A percentile compares a stretch with the other conserved stretches of the same genome.
phyloP scores from a whole-genome alignment of 2,888 invertebrate species.

The Gymnoscelis rufifasciata region DNA sequence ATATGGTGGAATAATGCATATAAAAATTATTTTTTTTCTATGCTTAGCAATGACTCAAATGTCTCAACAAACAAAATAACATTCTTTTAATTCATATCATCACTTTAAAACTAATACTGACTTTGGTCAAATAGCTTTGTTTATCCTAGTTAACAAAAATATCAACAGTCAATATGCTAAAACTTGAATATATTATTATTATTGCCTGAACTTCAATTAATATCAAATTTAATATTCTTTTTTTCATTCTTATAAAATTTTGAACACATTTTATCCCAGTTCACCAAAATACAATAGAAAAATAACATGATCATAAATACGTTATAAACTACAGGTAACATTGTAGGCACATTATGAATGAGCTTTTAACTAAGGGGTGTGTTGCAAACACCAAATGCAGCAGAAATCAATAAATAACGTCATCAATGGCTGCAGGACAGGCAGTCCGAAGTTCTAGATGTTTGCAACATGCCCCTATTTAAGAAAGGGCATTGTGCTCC shows the following conservation, averaged over 20 bases:
- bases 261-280: conserved; percentile 73
- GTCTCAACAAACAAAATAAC: conserved; percentile 61
- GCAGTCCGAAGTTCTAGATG: too few species aligned
- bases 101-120: conserved; percentile 77
- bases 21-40: conserved; percentile 47
- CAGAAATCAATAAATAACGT: too few species aligned
- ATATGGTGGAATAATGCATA: conserved; percentile 70
- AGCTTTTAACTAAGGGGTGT: conserved; percentile 61
- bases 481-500: conserved; percentile 16
- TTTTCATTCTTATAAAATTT: conserved; percentile 58
- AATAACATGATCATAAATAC: conserved; percentile 56
- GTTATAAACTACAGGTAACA: conserved; percentile 75
- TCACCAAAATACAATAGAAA: conserved; percentile 53
- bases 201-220: conserved; percentile 72
- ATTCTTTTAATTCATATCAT: conserved; percentile 52
- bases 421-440: too few species aligned
- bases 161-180: conserved; percentile 76
- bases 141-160: conserved; percentile 72
- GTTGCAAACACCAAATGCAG: conserved; percentile 11
- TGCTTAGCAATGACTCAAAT: conserved; percentile 64
- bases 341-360: conserved; percentile 76
- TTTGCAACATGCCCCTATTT: not conserved
- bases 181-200: conserved; percentile 63
- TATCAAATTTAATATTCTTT: conserved; percentile 51
- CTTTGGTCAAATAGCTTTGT: conserved; percentile 80